Evolutionary conservation across 2,113 vertebrate genomes (phyloP).

Genomic region (Pachycephala philippinensis): DNA sequence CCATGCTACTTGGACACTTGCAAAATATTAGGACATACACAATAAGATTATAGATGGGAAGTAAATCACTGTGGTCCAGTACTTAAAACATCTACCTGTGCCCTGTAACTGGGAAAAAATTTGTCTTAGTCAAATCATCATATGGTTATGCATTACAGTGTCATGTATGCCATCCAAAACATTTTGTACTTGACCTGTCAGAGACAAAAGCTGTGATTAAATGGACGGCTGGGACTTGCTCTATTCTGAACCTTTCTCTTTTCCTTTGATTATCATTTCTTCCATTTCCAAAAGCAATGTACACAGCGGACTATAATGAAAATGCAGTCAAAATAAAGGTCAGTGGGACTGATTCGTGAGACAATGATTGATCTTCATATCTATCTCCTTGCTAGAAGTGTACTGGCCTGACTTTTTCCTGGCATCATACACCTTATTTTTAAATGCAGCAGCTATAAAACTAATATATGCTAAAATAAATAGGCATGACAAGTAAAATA

Average conservation of each 20-base stretch:
- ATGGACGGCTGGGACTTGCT: not conserved
- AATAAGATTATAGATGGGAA: not conserved
- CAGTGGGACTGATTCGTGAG: not conserved
- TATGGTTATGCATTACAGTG: not conserved
- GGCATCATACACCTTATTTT: not conserved
- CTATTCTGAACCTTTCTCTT: not conserved
- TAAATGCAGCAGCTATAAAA: not conserved
- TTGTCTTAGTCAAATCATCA: not conserved
- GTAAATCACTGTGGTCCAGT: not conserved
- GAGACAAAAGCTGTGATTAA: constrained; percentile 22
- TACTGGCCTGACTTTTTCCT: not conserved
- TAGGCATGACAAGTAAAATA: not conserved
- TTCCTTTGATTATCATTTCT: not conserved
- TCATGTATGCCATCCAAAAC: not conserved
- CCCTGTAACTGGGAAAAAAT: not conserved
- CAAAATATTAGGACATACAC: not conserved
- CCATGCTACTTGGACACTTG: not conserved
- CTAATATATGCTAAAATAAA: not conserved
- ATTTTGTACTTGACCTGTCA: not conserved
- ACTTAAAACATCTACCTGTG: not conserved
- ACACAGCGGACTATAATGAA: not conserved
- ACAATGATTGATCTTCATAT: not conserved
- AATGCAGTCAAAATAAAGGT: not conserved
- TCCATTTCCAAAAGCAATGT: not conserved
- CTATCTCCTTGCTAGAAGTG: not conserved